Evolutionary conservation across 2,888 invertebrate genomes (phyloP).

Genomic region (Zonitis immaculata): DNA sequence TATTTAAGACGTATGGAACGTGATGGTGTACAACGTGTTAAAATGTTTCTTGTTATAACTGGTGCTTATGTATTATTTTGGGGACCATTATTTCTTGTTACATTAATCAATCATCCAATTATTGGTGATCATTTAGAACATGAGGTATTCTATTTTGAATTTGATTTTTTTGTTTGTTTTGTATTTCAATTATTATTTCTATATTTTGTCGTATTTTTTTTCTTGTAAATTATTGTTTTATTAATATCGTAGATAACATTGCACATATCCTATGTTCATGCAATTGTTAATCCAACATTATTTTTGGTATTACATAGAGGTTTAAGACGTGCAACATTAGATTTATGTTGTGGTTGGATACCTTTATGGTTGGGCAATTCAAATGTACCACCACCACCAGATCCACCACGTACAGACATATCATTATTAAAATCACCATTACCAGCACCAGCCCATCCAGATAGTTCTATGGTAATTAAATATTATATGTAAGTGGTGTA

Average conservation of each 20-base stretch:
- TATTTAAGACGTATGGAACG: constrained; percentile 73
- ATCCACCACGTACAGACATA: constrained; percentile 56
- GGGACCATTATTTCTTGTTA: constrained; percentile 86
- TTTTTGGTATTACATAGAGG: constrained; percentile 76
- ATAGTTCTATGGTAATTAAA: constrained; percentile 54
- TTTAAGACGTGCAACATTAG: constrained; percentile 65
- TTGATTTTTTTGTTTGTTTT: too few relatives aligned
- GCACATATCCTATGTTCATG: constrained; percentile 83
- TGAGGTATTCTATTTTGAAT: constrained; percentile 60
- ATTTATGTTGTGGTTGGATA: constrained; percentile 66
- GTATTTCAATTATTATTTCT: neutral
- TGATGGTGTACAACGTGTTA: constrained; percentile 75
- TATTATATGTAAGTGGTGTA: constrained; percentile 53
- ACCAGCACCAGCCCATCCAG: constrained; percentile 51
- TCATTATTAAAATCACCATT: constrained; percentile 60
- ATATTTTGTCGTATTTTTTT: neutral
- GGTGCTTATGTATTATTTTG: constrained; percentile 83
- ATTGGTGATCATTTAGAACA: constrained; percentile 69
- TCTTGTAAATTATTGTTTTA: constrained; percentile 31
- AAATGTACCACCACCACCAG: constrained; percentile 56
- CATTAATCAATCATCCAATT: constrained; percentile 70
- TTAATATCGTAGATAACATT: constrained; percentile 62
- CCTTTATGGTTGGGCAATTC: constrained; percentile 43
- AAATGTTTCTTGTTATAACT: constrained; percentile 81
- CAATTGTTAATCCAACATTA: constrained; percentile 76